Conservation (phyloP, 1,140 invertebrate genomes). For the Triops cancriformis region DNA sequence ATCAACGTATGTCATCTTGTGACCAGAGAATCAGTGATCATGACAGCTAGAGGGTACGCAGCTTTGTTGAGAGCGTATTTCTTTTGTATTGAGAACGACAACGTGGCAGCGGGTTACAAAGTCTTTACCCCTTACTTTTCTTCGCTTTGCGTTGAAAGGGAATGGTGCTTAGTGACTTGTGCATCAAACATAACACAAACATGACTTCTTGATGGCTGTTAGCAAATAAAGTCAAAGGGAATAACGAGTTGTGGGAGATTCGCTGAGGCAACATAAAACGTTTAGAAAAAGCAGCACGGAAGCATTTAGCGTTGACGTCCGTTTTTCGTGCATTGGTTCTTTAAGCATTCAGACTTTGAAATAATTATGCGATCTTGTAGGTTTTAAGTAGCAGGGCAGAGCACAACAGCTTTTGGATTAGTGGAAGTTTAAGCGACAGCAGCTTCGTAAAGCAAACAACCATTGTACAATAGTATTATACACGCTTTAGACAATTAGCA, state of each 20-base stretch:
- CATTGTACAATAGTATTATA: no score
- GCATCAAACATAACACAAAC: not conserved
- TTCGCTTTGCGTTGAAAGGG: not conserved
- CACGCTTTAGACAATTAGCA: no score
- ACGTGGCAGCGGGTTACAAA: not conserved
- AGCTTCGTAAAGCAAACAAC: no score
- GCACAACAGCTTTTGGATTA: no score
- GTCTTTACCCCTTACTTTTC: not conserved
- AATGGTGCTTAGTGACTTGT: not conserved
- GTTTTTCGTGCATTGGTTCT: not conserved
- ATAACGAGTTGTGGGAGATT: not conserved
- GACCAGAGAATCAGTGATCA: no score
- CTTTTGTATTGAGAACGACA: conserved; percentile 6
- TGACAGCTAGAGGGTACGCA: not conserved
- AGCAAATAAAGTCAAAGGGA: not conserved
- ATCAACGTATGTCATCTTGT: no score
- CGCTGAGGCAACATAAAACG: not conserved
- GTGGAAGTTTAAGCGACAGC: no score
- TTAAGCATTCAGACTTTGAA: not conserved
- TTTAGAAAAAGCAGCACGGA: not conserved
- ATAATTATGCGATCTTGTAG: no score
- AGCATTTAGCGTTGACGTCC: not conserved
- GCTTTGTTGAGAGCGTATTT: not conserved
- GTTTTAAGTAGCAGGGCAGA: no score
- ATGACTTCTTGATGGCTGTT: not conserved